Base-by-base conservation (phyloP, 2,797 vertebrate genomes). In the Remorina albescens region DNA sequence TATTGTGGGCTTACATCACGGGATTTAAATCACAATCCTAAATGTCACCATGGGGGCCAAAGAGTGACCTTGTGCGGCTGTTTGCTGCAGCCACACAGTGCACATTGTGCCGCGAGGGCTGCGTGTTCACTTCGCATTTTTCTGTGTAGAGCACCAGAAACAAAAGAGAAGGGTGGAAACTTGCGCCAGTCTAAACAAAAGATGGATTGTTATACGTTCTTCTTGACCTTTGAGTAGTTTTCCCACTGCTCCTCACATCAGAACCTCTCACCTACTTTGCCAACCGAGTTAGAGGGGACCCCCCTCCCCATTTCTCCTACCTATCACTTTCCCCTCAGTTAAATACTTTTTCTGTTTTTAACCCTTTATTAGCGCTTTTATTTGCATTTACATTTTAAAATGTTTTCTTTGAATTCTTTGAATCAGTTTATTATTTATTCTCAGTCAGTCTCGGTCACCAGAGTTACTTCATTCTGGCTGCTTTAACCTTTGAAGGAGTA, bases 191-290 rank as follows among this genome's bases (percentile, higher is more conserved):
- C 50, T 6, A 16, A 73, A 91, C 88, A 91, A 89, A 88, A 86
- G 81, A 54, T 10, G 0, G 73, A 65, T 80, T 90, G 88, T 91
- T 82, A 89, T 64, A 71, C 67, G 65, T 73, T 66, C 15, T 18
- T 50, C 73, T 69, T 83, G 85, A 88, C 81, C 81, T 76, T 54
- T 30, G 49, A 67, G 51, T 47, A 39, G 67, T 88, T 78, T 85
- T 85, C 84, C 81, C 82, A 74, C 77, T 82, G 64, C 21, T 80
- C 37, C 55, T 41, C 1, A 5, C 54, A 62, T 62, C 74, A 53
- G 37, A 72, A 84, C 78, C 82, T 85, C 70, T 86, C 78, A 76
- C 83, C 80, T 71, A 85, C 80, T 90, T 85, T 50, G 13, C 41
- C 2, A 4, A 28, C 66, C 58, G n/a, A n/a, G n/a, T n/a, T n/a